Conservation (phyloP, 2,797 vertebrate species). For the Atherinosoma microstoma region DNA sequence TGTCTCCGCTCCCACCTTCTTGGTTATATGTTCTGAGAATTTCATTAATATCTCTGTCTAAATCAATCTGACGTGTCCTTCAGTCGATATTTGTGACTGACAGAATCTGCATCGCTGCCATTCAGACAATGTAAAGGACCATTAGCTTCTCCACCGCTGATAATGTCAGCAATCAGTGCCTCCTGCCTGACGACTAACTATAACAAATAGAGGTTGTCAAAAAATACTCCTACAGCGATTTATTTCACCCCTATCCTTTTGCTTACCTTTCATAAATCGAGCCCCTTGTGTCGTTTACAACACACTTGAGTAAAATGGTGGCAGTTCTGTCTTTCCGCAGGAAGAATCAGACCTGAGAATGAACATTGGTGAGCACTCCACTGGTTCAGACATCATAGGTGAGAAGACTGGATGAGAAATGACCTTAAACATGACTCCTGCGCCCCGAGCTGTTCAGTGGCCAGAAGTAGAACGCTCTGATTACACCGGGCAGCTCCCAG, state of each 20-base stretch:
- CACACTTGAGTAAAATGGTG: background rate
- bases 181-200: conserved; percentile 14
- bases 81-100: conserved; percentile 16
- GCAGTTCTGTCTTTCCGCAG: background rate
- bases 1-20: background rate
- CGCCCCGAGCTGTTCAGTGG: conserved; percentile 22
- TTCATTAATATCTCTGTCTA: background rate
- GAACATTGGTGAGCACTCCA: background rate
- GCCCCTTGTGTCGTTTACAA: background rate
- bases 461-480: conserved; percentile 4
- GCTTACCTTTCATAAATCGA: background rate
- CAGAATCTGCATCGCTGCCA: background rate
- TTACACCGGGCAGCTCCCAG: conserved; percentile 37
- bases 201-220: conserved; percentile 40
- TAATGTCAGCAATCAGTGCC: conserved; percentile 45
- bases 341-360: background rate
- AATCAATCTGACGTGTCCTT: background rate
- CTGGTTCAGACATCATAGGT: conserved; percentile 3
- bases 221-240: conserved; percentile 24
- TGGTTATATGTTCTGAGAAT: background rate
- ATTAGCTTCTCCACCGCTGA: conserved; percentile 37
- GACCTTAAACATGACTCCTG: conserved; percentile 25
- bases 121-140: conserved; percentile 24
- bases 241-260: conserved; percentile 7
- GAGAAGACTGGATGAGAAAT: conserved; percentile 14